Evolutionary conservation across 2,797 vertebrate species (phyloP).

Genomic region (Anabacerthia variegaticeps): DNA sequence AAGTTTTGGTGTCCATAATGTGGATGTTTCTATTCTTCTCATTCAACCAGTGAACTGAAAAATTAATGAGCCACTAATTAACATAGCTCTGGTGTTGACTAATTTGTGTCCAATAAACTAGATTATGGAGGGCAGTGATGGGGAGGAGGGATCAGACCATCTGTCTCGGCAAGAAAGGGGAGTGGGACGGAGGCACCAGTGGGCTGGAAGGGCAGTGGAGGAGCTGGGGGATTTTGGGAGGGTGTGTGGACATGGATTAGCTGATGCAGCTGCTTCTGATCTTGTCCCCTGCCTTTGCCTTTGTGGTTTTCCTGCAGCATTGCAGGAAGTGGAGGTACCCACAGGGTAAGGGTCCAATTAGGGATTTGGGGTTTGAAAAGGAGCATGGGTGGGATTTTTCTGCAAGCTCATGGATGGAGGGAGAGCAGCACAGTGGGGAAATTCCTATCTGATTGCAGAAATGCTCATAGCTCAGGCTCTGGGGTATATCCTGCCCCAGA

Average conservation of each 20-base stretch:
- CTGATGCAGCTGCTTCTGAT: not conserved
- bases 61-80: slow-evolving; percentile 29
- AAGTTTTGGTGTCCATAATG: not conserved
- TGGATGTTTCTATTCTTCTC: not conserved
- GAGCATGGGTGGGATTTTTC: not conserved
- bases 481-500: not conserved
- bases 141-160: not conserved
- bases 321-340: not conserved
- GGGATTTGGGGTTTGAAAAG: not conserved
- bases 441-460: not conserved
- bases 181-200: not conserved
- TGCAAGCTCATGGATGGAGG: not conserved
- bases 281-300: not conserved
- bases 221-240: not conserved
- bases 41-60: slow-evolving; percentile 18
- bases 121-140: not conserved
- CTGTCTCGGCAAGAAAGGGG: rapidly evolving
- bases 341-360: not conserved
- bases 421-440: not conserved
- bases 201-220: not conserved
- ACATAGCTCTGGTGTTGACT: not conserved
- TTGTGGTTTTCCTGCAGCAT: not conserved
- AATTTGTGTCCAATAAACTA: not conserved
- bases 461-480: not conserved
- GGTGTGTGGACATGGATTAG: not conserved